Evolutionary conservation across 2,113 vertebrate genomes (phyloP), one percentile per base, ranked within the genome.

Genomic region (Sebastes fasciatus): DNA sequence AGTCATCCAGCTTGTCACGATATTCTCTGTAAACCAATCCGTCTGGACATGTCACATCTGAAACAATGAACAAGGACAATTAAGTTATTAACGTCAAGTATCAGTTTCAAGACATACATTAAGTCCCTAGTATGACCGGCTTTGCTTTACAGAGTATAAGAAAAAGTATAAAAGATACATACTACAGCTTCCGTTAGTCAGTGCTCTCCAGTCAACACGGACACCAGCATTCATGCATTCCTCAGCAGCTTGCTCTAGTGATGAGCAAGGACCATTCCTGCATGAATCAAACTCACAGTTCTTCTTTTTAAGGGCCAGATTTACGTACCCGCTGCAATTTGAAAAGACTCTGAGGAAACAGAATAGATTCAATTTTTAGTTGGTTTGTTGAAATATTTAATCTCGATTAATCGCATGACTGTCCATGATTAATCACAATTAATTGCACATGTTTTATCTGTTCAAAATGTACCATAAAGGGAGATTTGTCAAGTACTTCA

Each of bases 171-270:
- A 64, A 66, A 43, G 6, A 42, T 48, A 21, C 81, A 81, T 90
- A 95, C 95, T 77, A 69, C 95, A 96, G 5, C 14, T 67, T 77
- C 94, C 93, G 40, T 85, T 81, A 0, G 93, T 93, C 9, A 94
- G 83, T 3, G 5, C 7, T 87, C 91, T 93, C 94, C 95, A 96
- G 19, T 93, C 79, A 9, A 95, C 74, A 78, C 94, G 94, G 54
- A 92, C 3, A 57, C 90, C 88, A 11, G 1, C 7, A 2, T 7
- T 54, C 10, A 75, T 89, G 75, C 95, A 96, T 16, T 91, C 88
- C 4, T 82, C 71, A 7, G 93, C 93, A 51, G 94, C 89, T 60
- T 88, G 85, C 8, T 86, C 90, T 14, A 96, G 67, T 42, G 89
- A 42, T 5, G 91, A 86, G 69, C 95, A 96, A 1, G 82, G 42